Evolutionary conservation across 2,113 vertebrate genomes (phyloP), one percentile per base, ranked within the genome.

Genomic region (Rhinopithecus roxellana): DNA sequence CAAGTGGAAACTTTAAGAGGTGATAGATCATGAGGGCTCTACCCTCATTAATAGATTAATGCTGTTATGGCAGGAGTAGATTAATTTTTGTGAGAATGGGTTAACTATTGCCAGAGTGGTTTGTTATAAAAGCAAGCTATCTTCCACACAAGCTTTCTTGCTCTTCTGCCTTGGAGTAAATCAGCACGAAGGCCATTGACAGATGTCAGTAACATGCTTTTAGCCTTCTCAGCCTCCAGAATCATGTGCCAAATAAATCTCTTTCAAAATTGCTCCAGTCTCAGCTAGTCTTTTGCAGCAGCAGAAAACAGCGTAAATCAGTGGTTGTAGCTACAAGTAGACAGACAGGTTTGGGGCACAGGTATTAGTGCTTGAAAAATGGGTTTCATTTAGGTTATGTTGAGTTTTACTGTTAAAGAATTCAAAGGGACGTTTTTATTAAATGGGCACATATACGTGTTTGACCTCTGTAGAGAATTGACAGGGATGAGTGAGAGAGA

Each of bases 401-500:
- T 57, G 77, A 83, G 18, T 74, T 75, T 87, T 89, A 59, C 13
- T 3, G 52, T 61, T 35, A 95, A 40, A 57, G 12, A 25, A 32
- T 84, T 50, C 27, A 32, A 87, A 96, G 82, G 13, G 50, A 97
- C 38, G 3, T 45, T 83, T 94, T 93, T 83, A 67, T n/a, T 61
- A 30, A 92, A 74, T 67, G 70, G 23, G 14, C 13, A 69, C 14
- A 5, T 10, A 23, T 50, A 50, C 3, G 43, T 80, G 17, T n/a
- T 25, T 61, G 50, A 67, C 64, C 40, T 77, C 86, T 52, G 11
- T 40, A 55, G 30, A 38, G 38, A 85, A 81, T 12, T 90, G 61
- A 67, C 23, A 75, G 8, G 0, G 14, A 75, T 77, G 50, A 82
- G 45, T 75, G 14, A 85, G 32, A 13, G 2, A 22, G 22, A 57